A percentile compares a stretch with the other conserved stretches of the same genome.
These are phyloP conservation scores for Micrasema minimum DNA, from an alignment of 1,140 invertebrate genomes.

Conservation along the genomic window DNA sequence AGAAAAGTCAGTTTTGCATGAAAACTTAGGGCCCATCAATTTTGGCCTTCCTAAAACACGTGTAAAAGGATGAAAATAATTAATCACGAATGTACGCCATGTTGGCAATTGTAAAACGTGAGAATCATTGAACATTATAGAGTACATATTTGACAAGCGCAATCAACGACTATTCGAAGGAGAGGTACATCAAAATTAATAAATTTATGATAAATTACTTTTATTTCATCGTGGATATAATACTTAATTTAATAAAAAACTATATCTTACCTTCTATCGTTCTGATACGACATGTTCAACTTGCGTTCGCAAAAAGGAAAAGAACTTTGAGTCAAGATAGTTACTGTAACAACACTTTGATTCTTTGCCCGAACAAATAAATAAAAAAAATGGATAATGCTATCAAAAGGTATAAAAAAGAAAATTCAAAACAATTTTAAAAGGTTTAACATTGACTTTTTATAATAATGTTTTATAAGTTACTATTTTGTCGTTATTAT, in stretches of 20 bases:
- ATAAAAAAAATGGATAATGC: too few relatives aligned
- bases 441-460: too few relatives aligned
- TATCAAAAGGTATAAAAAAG: too few relatives aligned
- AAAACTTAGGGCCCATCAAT: not conserved
- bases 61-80: slow-evolving; percentile 54
- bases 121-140: slow-evolving; percentile 49
- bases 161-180: not conserved
- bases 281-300: slow-evolving; percentile 80
- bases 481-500: slow-evolving; percentile 2
- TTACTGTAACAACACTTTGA: slow-evolving; percentile 13
- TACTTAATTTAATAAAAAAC: slow-evolving; percentile 53
- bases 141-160: not conserved
- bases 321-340: slow-evolving; percentile 68
- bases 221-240: not conserved
- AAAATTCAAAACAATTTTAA: too few relatives aligned
- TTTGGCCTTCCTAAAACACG: slow-evolving; percentile 58
- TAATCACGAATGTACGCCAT: slow-evolving; percentile 71
- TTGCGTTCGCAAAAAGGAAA: slow-evolving; percentile 76
- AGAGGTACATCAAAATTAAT: slow-evolving; percentile 9
- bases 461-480: too few relatives aligned
- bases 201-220: too few relatives aligned
- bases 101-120: slow-evolving; percentile 73
- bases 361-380: too few relatives aligned
- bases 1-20: too few relatives aligned
- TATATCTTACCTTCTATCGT: slow-evolving; percentile 78